phyloP scores from a whole-genome alignment of 2,797 vertebrate genomes.

The Lagorchestes hirsutus region DNA sequence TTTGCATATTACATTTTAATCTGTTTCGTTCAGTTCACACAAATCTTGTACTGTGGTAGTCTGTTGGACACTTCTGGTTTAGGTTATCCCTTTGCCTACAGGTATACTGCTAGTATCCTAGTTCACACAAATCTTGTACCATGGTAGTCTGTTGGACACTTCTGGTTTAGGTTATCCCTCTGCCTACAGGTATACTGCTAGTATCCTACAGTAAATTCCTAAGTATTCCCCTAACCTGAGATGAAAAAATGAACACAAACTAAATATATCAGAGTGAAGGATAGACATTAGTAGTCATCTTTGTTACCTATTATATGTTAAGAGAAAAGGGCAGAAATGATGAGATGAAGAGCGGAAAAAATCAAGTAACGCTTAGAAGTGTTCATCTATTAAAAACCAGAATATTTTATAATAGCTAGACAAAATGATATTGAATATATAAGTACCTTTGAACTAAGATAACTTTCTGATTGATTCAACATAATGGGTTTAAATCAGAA shows the following conservation, averaged over 20 bases:
- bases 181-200: neutral
- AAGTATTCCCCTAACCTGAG: neutral
- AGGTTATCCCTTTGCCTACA: neutral
- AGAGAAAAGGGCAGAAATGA: neutral
- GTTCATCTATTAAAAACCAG: neutral
- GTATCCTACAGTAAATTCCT: neutral
- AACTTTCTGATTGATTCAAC: neutral
- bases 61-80: neutral
- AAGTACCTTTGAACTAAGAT: neutral
- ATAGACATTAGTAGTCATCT: neutral
- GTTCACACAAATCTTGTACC: neutral
- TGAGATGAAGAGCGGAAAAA: neutral
- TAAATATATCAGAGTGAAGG: neutral
- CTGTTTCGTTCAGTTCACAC: neutral
- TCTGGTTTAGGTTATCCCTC: neutral
- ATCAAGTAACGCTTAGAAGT: neutral
- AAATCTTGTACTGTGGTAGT: neutral
- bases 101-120: neutral
- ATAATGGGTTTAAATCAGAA: neutral
- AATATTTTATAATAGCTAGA: constrained; percentile 10
- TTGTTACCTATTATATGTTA: neutral
- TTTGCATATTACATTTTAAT: neutral
- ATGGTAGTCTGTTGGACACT: neutral
- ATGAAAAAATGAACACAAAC: neutral
- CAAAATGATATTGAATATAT: neutral